Evolutionary conservation across 2,797 vertebrate genomes (phyloP), one percentile per base, ranked within the genome.

Genomic region (Myotis myotis): DNA sequence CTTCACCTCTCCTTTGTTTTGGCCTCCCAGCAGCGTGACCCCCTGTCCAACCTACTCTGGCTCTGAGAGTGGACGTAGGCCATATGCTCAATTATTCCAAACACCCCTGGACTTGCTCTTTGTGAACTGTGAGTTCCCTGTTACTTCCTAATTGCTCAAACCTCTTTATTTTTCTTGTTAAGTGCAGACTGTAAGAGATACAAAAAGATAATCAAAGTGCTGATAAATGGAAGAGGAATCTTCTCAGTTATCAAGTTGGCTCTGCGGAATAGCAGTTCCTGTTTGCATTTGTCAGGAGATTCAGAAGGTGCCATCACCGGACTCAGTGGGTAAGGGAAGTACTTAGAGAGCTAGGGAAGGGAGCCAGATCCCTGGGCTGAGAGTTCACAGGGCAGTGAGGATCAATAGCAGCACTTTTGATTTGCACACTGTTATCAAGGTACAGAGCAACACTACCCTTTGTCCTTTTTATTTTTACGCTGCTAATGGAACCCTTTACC

Each of bases 361-460:
- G 82, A 96, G 93, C 95, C 90, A 91, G 68, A 95, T 94, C 85
- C 92, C 94, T 93, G 84, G 87, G 92, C 62, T 89, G 95, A 96
- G 96, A 95, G 96, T 86, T 96, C 97, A 96, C 47, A 89, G 96
- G 72, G 95, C 92, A 95, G 53, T 57, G 41, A 74, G 38, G 79
- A 96, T 96, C 95, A 89, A 96, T 87, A 91, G 91, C 71, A 60
- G 88, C 68, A 85, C 91, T 96, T 94, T 22, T 88, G 96, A 96
- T 92, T 75, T 94, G 80, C 53, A 89, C 94, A 74, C 44, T 16
- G 80, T 97, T 97, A 97, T 95, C 96, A 95, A 96, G 90, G 96
- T 95, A 95, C 94, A 95, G 79, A 91, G 92, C 95, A 76, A 89
- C 75, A 87, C 91, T 96, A 89, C 97, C 96, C 97, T 97, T 96